Evolutionary conservation across 2,113 vertebrate species (phyloP), one percentile per base, ranked within the genome.

Genomic region (Loxodonta africana): DNA sequence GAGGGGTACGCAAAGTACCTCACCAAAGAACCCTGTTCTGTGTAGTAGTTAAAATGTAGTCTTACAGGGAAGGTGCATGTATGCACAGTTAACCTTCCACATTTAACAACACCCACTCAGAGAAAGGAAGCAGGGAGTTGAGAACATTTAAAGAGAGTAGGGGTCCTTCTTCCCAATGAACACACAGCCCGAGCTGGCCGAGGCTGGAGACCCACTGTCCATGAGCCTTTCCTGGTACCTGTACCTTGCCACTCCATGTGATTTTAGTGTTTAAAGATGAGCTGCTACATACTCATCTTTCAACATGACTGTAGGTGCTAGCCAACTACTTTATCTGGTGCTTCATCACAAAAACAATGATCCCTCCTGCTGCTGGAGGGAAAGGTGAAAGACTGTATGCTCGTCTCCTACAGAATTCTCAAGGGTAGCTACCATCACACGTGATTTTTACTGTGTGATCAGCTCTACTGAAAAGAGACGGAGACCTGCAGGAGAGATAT

Each of bases 401-500:
- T 37, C 51, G 92, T 41, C 33, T 78, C 78, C 41, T 73, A 5
- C 0, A 30, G 63, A 63, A n/a, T 25, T 44, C 71, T 44, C 53
- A 37, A 88, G 62, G 48, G 51, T 67, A 81, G 33, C 83, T 51
- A 51, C 0, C 44, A 60, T 20, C 53, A 78, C 4, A 21, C 18
- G 15, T 0, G 21, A 76, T 63, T 14, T 53, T 57, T 25, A 77
- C 17, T 0, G 0, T 4, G 3, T 37, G 44, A 33, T 30, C 2
- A 95, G 60, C 57, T 76, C 80, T 65, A 26, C 8, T 41, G 37
- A 26, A 88, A 86, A 89, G 33, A 90, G 73, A 44, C 53, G 28
- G 77, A 83, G 6, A 25, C 18, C 44, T 44, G 25, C 10, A 33
- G 25, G 26, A n/a, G 48, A 78, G 10, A 30, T 1, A 41, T 20